Evolutionary conservation across 1,140 invertebrate species (phyloP).

Genomic region (Trichogramma pretiosum): DNA sequence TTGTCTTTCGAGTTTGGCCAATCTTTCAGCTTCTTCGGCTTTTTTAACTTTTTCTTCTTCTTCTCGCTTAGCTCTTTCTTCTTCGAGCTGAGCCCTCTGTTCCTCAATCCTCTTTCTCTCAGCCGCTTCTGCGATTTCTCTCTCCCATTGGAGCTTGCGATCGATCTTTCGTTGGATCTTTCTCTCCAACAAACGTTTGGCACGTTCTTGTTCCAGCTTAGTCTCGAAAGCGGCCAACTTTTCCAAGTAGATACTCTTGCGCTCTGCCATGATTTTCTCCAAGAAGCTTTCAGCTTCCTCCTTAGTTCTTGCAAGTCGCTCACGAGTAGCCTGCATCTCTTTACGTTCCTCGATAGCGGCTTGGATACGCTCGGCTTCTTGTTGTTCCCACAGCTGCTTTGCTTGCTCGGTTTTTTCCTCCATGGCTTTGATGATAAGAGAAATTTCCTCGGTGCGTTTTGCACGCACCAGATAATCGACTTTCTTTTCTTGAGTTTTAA

Average conservation of each 20-base stretch:
- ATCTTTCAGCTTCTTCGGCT: conserved; percentile 45
- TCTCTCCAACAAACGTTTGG: conserved; percentile 61
- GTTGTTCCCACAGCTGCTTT: conserved; percentile 80
- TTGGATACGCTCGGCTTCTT: conserved; percentile 79
- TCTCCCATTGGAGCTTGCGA: conserved; percentile 57
- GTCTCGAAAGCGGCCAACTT: conserved; percentile 70
- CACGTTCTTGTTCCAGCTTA: conserved; percentile 63
- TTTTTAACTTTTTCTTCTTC: conserved; percentile 46
- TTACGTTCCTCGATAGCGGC: conserved; percentile 76
- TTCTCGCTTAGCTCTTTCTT: conserved; percentile 43
- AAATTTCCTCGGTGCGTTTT: conserved; percentile 87
- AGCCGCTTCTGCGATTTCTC: conserved; percentile 65
- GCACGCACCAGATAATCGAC: conserved; percentile 90
- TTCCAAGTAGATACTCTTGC: conserved; percentile 64
- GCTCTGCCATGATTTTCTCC: conserved; percentile 62
- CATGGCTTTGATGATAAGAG: conserved; percentile 72
- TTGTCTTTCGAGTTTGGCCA: conserved; percentile 56
- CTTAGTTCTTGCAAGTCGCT: conserved; percentile 71
- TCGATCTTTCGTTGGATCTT: conserved; percentile 66
- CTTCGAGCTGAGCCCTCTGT: conserved; percentile 46
- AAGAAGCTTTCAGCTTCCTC: conserved; percentile 74
- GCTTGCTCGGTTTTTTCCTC: conserved; percentile 77
- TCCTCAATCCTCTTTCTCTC: conserved; percentile 63
- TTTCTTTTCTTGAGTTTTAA: conserved; percentile 90
- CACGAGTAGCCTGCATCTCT: conserved; percentile 69